phyloP scores from a whole-genome alignment of 2,797 vertebrate genomes.

The Podargus strigoides region DNA sequence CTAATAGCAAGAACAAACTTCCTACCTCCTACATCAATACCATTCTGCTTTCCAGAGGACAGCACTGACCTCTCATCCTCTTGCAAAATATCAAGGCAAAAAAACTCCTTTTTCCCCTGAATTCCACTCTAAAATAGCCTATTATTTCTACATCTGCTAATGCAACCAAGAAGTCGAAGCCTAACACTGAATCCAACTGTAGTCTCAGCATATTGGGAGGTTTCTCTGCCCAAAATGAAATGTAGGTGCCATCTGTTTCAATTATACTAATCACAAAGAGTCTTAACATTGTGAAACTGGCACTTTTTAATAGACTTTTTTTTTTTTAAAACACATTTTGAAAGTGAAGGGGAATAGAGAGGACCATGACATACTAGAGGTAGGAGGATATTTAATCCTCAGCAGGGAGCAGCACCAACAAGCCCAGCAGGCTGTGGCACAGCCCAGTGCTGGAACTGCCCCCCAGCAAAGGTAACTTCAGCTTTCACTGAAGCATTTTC shows the following conservation, averaged over 20 bases:
- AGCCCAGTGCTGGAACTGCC: neutral
- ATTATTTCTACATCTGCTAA: neutral
- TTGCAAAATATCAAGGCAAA: neutral
- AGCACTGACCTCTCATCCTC: neutral
- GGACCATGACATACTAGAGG: neutral
- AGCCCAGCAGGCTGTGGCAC: neutral
- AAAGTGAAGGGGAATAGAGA: neutral
- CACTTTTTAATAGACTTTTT: neutral
- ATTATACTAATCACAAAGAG: neutral
- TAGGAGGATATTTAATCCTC: neutral
- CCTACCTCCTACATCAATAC: neutral
- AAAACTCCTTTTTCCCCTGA: neutral
- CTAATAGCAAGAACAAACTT: neutral
- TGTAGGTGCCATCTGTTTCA: neutral
- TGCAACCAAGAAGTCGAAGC: neutral
- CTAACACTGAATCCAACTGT: neutral
- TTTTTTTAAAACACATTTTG: neutral
- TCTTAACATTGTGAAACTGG: neutral
- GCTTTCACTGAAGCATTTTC: neutral
- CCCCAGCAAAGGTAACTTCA: neutral
- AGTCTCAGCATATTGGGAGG: conserved; percentile 5
- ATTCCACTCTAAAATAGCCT: neutral
- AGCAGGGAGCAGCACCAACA: neutral
- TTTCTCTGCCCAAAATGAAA: conserved; percentile 31
- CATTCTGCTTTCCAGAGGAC: neutral